Conservation (phyloP, 2,113 vertebrate species). For the Girardinichthys multiradiatus region DNA sequence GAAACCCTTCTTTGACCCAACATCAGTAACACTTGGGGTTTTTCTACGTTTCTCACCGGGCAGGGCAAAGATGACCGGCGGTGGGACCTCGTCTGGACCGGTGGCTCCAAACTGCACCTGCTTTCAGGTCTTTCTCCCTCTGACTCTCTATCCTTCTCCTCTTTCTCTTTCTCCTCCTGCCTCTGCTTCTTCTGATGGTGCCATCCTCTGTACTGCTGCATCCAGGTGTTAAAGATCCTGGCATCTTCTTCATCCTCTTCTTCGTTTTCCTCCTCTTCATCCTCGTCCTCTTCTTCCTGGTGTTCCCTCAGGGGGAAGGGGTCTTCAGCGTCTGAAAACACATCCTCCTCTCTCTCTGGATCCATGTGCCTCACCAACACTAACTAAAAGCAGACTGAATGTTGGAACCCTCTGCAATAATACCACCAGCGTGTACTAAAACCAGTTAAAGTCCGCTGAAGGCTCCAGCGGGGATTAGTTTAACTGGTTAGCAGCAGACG, state of each 20-base stretch:
- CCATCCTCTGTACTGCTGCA: constrained; percentile 47
- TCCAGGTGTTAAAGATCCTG: constrained; percentile 59
- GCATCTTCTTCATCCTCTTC: constrained; percentile 37
- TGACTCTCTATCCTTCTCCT: not conserved
- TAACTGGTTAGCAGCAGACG: not conserved
- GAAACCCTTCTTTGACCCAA: not conserved
- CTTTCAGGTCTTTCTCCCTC: constrained; percentile 51
- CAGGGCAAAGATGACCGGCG: constrained; percentile 88
- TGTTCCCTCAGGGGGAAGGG: not conserved
- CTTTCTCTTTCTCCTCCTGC: not conserved
- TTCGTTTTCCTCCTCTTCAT: constrained; percentile 15
- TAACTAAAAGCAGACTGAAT: not conserved
- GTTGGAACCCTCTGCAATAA: too few species aligned
- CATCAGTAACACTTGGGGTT: not conserved
- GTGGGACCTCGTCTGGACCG: constrained; percentile 38
- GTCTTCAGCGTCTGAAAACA: constrained; percentile 37
- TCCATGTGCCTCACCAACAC: constrained; percentile 35
- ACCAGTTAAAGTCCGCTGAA: too few species aligned
- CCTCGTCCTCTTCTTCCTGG: constrained; percentile 9
- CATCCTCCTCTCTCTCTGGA: constrained; percentile 45
- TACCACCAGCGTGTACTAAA: too few species aligned
- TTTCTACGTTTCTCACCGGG: constrained; percentile 76
- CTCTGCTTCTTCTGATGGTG: constrained; percentile 12
- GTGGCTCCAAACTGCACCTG: constrained; percentile 49
- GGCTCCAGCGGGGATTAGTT: not conserved